Evolutionary conservation across 2,888 invertebrate species (phyloP).

Genomic region (Meganola albula): DNA sequence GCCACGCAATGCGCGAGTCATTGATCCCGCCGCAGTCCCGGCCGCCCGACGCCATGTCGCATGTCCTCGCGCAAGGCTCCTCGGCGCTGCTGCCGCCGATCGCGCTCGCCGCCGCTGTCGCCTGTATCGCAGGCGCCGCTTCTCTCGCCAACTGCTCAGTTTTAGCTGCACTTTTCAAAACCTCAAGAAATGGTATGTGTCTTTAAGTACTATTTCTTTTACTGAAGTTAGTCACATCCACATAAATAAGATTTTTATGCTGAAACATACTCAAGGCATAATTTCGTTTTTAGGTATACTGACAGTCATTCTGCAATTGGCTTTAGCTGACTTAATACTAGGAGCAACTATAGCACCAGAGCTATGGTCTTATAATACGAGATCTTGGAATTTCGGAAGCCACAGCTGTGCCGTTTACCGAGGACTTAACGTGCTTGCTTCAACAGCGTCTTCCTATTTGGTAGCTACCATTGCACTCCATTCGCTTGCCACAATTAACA

Average conservation of each 20-base stretch:
- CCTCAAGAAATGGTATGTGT: conserved; percentile 64
- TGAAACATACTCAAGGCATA: too few relatives aligned
- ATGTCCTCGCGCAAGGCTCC: conserved; percentile 43
- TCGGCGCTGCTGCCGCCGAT: conserved; percentile 58
- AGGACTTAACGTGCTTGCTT: conserved; percentile 74
- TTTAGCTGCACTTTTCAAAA: conserved; percentile 59
- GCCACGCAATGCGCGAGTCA: conserved; percentile 69
- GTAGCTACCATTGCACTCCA: conserved; percentile 77
- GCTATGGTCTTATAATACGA: conserved; percentile 67
- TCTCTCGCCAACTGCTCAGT: conserved; percentile 63
- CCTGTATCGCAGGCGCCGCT: conserved; percentile 64
- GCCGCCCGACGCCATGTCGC: conserved; percentile 60
- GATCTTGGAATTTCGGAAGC: conserved; percentile 71
- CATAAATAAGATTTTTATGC: neutral
- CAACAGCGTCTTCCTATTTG: conserved; percentile 76
- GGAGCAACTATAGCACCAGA: conserved; percentile 68
- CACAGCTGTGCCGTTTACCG: conserved; percentile 72
- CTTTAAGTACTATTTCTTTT: neutral
- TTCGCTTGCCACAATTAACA: conserved; percentile 72
- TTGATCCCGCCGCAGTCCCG: conserved; percentile 72
- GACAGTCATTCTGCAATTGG: conserved; percentile 73
- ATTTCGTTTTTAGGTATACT: conserved; percentile 65
- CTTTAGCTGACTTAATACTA: conserved; percentile 68
- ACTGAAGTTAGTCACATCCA: neutral
- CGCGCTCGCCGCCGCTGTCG: conserved; percentile 48